Conservation (phyloP, 2,113 vertebrate species). For the Dipodomys stephensi region DNA sequence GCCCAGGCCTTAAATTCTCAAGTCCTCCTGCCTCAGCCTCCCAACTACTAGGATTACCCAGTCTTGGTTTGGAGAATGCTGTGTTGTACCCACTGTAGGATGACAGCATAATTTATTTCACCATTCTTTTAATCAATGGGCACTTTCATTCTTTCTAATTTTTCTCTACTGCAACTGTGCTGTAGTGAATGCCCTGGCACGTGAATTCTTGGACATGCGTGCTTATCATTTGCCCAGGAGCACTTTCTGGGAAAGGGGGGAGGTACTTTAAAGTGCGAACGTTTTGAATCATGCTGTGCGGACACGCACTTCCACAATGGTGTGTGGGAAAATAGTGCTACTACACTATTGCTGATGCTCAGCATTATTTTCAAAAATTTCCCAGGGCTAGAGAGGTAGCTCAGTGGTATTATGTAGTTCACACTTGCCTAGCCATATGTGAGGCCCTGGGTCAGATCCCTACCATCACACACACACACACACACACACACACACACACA, state of each 20-base stretch:
- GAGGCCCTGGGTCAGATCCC: neutral
- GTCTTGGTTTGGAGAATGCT: neutral
- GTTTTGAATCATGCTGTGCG: neutral
- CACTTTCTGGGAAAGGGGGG: neutral
- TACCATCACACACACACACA: neutral
- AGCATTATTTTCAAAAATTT: neutral
- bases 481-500: neutral
- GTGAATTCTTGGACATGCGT: rapidly evolving
- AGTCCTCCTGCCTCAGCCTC: neutral
- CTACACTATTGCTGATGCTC: neutral
- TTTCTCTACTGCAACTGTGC: neutral
- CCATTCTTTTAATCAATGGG: neutral
- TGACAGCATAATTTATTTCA: neutral
- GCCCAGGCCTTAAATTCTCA: neutral
- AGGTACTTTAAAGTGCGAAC: neutral
- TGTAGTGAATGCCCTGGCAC: neutral
- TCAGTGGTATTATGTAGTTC: neutral
- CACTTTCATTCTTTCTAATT: neutral
- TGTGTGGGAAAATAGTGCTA: neutral
- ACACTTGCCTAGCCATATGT: neutral
- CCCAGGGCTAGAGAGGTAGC: neutral
- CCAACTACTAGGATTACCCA: neutral
- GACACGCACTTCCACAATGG: neutral
- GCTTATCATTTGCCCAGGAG: too few species aligned
- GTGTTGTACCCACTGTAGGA: too few species aligned